Conservation (phyloP, 1,140 invertebrate genomes). For the Sminthurinus signatus region DNA sequence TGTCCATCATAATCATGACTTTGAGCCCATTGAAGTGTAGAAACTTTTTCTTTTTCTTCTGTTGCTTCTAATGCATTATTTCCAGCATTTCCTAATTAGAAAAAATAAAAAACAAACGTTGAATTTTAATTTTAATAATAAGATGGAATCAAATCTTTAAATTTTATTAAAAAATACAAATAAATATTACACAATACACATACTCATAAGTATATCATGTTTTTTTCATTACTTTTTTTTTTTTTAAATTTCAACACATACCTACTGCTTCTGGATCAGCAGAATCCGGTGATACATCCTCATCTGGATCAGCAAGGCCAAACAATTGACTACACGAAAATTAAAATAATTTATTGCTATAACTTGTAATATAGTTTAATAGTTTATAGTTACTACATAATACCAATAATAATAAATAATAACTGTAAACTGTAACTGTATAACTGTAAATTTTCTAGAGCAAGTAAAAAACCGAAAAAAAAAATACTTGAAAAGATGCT, state of each 20-base stretch:
- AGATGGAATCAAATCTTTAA: too few species aligned
- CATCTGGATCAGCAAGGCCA: conserved; percentile 90
- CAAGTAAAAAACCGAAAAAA: neutral
- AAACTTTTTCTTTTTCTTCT: conserved; percentile 61
- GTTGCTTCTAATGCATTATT: conserved; percentile 51
- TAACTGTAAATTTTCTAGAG: too few species aligned
- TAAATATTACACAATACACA: too few species aligned
- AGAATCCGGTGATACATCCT: conserved; percentile 96
- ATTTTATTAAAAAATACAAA: too few species aligned
- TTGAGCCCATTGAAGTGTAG: conserved; percentile 86
- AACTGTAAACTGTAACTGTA: too few species aligned
- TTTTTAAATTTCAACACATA: conserved; percentile 43
- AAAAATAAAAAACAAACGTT: neutral
- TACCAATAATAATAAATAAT: too few species aligned
- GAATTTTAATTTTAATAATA: neutral
- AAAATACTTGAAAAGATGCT: conserved; percentile 90
- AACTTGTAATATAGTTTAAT: neutral
- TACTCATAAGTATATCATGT: too few species aligned
- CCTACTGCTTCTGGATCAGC: conserved; percentile 79
- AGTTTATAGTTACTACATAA: neutral
- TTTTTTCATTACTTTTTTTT: too few species aligned
- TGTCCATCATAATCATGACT: conserved; percentile 73
- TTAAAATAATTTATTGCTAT: too few species aligned
- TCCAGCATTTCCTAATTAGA: conserved; percentile 43
- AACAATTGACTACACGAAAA: conserved; percentile 76